A percentile compares a stretch with the other conserved stretches of the same genome.
phyloP scores from a whole-genome alignment of 1,140 invertebrate genomes.

The Adoxophyes honmai region DNA sequence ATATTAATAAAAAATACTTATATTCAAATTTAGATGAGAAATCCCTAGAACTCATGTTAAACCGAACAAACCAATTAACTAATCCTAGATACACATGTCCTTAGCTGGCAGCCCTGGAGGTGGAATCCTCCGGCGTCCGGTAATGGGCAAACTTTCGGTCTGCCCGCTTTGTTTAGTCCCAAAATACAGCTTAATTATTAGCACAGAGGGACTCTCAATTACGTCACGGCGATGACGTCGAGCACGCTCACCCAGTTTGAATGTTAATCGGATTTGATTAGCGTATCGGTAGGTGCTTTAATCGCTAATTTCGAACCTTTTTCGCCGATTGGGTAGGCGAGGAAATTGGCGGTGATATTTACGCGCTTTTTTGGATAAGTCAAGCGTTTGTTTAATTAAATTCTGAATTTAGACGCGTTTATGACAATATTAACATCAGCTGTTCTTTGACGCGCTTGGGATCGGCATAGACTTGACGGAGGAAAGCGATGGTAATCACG shows the following conservation, averaged over 20 bases:
- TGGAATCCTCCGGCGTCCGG: conserved; percentile 5
- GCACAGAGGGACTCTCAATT: conserved; percentile 20
- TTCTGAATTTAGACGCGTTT: too few species aligned
- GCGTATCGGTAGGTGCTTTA: conserved; percentile 5
- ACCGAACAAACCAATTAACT: too few species aligned
- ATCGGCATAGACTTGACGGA: too few species aligned
- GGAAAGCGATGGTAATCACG: too few species aligned
- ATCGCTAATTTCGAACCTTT: not conserved
- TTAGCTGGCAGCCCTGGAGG: not conserved
- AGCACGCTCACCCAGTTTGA: not conserved
- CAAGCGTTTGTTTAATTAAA: too few species aligned
- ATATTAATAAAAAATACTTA: too few species aligned
- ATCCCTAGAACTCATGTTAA: too few species aligned
- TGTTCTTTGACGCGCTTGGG: too few species aligned
- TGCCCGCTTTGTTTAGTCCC: conserved; percentile 26
- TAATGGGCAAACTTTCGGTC: conserved; percentile 30
- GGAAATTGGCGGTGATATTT: not conserved
- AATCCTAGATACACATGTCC: too few species aligned
- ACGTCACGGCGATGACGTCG: conserved; percentile 22
- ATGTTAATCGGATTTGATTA: conserved; percentile 13
- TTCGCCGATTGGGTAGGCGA: not conserved
- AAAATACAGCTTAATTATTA: conserved; percentile 34
- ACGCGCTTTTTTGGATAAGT: too few species aligned
- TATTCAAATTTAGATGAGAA: too few species aligned
- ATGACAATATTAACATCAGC: too few species aligned